These are phyloP conservation scores for Polyommatus iphigenia DNA, from an alignment of 2,888 invertebrate genomes.

Conservation along the genomic window DNA sequence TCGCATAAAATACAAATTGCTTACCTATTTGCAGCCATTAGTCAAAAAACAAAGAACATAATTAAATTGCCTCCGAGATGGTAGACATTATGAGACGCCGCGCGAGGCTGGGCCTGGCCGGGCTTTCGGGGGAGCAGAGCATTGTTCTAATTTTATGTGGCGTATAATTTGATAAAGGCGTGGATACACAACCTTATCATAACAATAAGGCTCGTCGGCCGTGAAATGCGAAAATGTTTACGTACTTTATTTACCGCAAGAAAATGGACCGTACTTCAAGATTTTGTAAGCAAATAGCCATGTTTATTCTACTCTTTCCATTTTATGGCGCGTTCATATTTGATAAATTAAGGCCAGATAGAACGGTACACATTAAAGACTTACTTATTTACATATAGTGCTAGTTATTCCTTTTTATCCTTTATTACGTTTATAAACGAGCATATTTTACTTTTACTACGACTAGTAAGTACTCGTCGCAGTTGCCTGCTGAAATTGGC, in stretches of 20 bases:
- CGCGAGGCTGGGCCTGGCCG: neutral
- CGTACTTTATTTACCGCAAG: slow-evolving; percentile 13
- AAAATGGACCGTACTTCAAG: slow-evolving; percentile 22
- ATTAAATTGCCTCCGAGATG: neutral
- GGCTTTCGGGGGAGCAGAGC: neutral
- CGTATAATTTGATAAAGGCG: slow-evolving; percentile 22
- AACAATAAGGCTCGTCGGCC: slow-evolving; percentile 1
- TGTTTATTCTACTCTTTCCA: neutral
- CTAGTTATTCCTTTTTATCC: neutral
- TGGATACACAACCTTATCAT: slow-evolving; percentile 25
- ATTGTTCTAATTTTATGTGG: slow-evolving; percentile 27
- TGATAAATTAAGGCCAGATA: neutral
- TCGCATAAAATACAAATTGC: neutral
- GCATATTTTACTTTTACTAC: neutral
- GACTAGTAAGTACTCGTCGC: too few species aligned
- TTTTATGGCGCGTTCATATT: slow-evolving; percentile 3
- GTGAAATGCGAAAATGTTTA: slow-evolving; percentile 22
- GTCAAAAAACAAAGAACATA: slow-evolving; percentile 1
- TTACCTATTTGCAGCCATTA: neutral
- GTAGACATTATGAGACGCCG: neutral
- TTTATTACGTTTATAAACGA: neutral
- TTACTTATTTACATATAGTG: neutral
- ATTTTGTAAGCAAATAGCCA: neutral
- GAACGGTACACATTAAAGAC: neutral
- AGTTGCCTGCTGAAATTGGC: neutral